A percentile compares a stretch with the other conserved stretches of the same genome.
Conservation (phyloP, 2,113 vertebrate genomes). For the Passer montanus region DNA sequence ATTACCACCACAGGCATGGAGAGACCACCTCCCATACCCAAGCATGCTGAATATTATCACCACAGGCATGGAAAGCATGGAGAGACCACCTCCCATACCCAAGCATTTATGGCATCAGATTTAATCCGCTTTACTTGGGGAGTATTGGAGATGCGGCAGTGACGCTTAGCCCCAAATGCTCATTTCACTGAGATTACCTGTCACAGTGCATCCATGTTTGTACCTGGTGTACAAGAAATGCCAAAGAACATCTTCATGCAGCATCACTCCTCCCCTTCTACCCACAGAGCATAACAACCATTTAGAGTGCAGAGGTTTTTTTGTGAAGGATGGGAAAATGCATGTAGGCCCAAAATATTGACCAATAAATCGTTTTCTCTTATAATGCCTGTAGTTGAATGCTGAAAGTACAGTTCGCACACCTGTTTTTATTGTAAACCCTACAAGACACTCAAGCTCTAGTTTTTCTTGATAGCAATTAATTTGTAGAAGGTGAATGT, state of each 20-base stretch:
- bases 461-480: not conserved
- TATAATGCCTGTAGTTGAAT: not conserved
- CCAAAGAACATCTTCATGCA: not conserved
- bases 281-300: accelerated
- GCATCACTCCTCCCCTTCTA: not conserved
- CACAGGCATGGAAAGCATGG: not conserved
- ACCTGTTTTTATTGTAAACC: not conserved
- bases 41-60: not conserved
- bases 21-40: not conserved
- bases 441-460: not conserved
- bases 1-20: not conserved
- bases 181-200: not conserved
- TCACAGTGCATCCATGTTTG: not conserved
- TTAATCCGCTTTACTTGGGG: not conserved
- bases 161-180: not conserved
- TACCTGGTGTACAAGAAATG: not conserved
- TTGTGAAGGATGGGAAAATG: not conserved
- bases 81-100: not conserved
- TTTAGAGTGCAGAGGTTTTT: not conserved
- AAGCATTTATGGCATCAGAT: not conserved
- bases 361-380: not conserved
- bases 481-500: not conserved
- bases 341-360: not conserved
- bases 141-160: not conserved
- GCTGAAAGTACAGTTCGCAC: not conserved